phyloP scores from a whole-genome alignment of 2,797 vertebrate genomes.

The Hoplostethus atlanticus region DNA sequence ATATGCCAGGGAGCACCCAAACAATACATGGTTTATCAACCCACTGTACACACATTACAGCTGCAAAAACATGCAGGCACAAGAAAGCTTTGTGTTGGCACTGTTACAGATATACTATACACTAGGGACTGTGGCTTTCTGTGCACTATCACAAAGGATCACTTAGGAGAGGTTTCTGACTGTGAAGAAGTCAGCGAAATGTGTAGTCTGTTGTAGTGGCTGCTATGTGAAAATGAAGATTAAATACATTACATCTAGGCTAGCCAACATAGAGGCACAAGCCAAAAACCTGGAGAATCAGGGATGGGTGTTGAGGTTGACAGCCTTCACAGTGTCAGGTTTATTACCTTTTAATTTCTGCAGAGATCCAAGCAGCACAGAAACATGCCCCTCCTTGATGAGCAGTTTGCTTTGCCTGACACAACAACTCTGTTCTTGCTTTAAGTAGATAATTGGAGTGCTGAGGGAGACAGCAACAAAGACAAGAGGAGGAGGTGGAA shows the following conservation, averaged over 20 bases:
- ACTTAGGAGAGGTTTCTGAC: neutral
- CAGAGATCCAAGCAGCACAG: slow-evolving; percentile 48
- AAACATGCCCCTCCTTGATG: slow-evolving; percentile 57
- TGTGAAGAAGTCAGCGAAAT: too few species aligned
- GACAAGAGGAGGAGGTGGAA: slow-evolving; percentile 7
- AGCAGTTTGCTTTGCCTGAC: slow-evolving; percentile 58
- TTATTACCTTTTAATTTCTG: slow-evolving; percentile 58
- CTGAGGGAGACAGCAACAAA: slow-evolving; percentile 40
- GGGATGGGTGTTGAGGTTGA: neutral
- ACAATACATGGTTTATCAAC: slow-evolving; percentile 62
- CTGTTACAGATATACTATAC: slow-evolving; percentile 14
- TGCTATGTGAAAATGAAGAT: too few species aligned
- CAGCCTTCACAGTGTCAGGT: slow-evolving; percentile 34
- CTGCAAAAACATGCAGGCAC: slow-evolving; percentile 43
- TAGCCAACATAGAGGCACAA: neutral
- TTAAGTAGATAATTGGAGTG: slow-evolving; percentile 66
- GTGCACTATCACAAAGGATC: neutral
- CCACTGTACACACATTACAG: slow-evolving; percentile 42
- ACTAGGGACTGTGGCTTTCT: slow-evolving; percentile 34
- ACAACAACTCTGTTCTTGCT: slow-evolving; percentile 47
- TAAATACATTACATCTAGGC: neutral
- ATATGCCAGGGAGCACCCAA: slow-evolving; percentile 50
- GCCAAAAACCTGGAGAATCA: neutral
- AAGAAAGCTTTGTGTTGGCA: slow-evolving; percentile 11
- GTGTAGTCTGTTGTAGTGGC: neutral